Evolutionary conservation across 2,888 invertebrate species (phyloP).

Genomic region (Tipula lateralis): DNA sequence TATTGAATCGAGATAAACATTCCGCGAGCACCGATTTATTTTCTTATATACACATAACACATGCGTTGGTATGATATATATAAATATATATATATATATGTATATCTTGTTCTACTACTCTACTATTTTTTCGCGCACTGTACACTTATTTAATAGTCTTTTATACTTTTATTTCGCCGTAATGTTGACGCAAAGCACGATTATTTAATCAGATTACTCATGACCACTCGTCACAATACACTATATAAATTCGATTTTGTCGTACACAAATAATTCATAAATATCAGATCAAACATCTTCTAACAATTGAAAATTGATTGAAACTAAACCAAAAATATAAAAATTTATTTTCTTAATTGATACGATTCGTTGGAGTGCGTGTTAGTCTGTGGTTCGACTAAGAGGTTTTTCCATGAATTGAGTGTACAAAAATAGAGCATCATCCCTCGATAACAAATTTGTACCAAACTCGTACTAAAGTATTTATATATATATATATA

Average conservation of each 20-base stretch:
- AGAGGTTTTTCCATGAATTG: neutral
- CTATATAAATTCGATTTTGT: neutral
- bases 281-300: neutral
- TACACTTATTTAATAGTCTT: neutral
- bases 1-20: slow-evolving; percentile 2
- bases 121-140: neutral
- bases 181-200: neutral
- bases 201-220: neutral
- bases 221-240: neutral
- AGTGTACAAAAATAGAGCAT: neutral
- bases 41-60: neutral
- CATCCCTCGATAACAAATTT: neutral
- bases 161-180: neutral
- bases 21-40: neutral
- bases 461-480: neutral
- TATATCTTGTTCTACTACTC: neutral
- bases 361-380: neutral
- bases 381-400: neutral
- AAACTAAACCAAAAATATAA: neutral
- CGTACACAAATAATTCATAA: neutral
- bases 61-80: neutral
- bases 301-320: neutral
- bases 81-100: neutral
- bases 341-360: neutral
- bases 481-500: neutral